Evolutionary conservation across 2,888 invertebrate genomes (phyloP), one percentile per base, ranked within the genome.

Genomic region (Tetropium fuscum): DNA sequence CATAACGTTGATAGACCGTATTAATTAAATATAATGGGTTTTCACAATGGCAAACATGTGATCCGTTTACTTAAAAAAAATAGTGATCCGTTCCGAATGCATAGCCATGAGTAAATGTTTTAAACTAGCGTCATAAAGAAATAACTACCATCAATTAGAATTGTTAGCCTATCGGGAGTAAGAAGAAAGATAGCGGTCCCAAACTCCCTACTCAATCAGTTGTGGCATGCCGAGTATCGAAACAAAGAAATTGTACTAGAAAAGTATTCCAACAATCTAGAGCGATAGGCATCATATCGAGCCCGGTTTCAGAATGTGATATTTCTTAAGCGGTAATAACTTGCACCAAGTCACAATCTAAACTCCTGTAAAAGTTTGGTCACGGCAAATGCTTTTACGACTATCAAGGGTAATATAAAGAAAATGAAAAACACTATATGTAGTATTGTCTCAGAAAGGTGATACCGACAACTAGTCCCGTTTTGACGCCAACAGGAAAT

Each of bases 371-470:
- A 79, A 87, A 87, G 87, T 89, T 89, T 88, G 90, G 91, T 91
- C 90, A 91, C 88, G 91, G 88, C 89, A 90, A 91, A 91, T 90
- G 91, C 90, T 86, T 91, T 91, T 91, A 91, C 88, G 90, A 89
- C 87, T 87, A 87, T 87, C 91, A 86, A 83, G 91, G 91, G 91
- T 90, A 88, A 90, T 89, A 90, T 91, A 90, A 91, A 91, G 91
- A 90, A 91, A 91, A 91, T 91, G 91, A 91, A 91, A 90, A 90
- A 90, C 90, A 90, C 89, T 88, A 80, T 76, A 78, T 80, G 78
- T 79, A 77, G 77, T 77, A 79, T 79, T 79, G 80, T 80, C 78
- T 79, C 74, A 73, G 75, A 74, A 78, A 79, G 79, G 79, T 79
- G 79, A 78, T 78, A 74, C 79, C 76, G 79, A 79, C 78, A 79